Percentiles rank a stretch among this genome's conserved stretches.
Conservation (phyloP, 2,888 invertebrate species). For the Dicyrtomina minuta region DNA sequence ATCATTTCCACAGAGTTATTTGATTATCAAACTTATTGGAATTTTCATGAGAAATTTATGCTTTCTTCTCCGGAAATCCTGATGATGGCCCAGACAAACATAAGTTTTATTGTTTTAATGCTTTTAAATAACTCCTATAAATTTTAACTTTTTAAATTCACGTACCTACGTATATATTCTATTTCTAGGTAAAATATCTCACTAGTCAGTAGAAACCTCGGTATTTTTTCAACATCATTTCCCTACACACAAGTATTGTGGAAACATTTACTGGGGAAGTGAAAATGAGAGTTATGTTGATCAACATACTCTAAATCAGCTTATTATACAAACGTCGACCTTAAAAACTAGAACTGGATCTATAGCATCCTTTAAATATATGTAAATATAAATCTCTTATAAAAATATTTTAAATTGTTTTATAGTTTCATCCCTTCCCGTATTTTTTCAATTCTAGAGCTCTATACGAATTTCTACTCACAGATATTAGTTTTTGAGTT, state of each 20-base stretch:
- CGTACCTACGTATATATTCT: not conserved
- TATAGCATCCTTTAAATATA: conserved; percentile 1
- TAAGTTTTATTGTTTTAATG: conserved; percentile 5
- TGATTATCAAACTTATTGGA: conserved; percentile 45
- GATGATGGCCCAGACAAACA: conserved; percentile 17
- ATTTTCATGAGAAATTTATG: conserved; percentile 31
- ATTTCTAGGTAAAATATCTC: too few species aligned
- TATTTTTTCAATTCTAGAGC: not conserved
- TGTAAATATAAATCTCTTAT: not conserved
- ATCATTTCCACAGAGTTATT: conserved; percentile 38
- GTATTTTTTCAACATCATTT: too few species aligned
- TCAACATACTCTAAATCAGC: too few species aligned
- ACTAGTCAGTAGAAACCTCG: too few species aligned
- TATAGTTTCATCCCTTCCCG: not conserved
- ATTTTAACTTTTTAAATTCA: not conserved
- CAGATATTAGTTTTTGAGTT: not conserved
- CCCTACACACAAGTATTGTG: too few species aligned
- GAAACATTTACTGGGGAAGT: too few species aligned
- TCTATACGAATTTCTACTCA: not conserved
- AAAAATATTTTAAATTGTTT: not conserved
- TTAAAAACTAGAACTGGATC: too few species aligned
- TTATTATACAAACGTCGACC: too few species aligned
- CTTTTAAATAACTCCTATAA: conserved; percentile 16
- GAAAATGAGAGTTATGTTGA: too few species aligned
- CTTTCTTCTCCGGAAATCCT: conserved; percentile 26